phyloP scores from a whole-genome alignment of 2,888 invertebrate species.

The Diarsia dahlii region DNA sequence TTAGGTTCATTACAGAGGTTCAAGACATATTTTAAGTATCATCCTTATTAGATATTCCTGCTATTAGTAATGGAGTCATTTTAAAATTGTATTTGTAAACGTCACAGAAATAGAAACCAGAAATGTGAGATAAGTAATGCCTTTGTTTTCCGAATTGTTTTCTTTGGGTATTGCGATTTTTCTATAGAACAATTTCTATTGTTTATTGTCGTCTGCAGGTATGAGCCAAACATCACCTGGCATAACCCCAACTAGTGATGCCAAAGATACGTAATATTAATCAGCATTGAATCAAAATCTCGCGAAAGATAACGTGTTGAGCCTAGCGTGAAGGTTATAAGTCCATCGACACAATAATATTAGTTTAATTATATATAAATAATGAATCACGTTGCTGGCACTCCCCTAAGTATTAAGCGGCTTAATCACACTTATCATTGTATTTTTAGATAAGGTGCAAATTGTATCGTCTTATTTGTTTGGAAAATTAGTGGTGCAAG shows the following conservation, averaged over 20 bases:
- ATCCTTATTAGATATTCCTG: slow-evolving; percentile 1
- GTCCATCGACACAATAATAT: slow-evolving; percentile 48
- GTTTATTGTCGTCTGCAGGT: neutral
- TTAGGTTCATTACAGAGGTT: slow-evolving; percentile 11
- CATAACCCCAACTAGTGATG: slow-evolving; percentile 41
- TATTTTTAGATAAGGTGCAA: slow-evolving; percentile 33
- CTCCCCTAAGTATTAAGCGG: slow-evolving; percentile 36
- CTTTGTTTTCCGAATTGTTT: neutral
- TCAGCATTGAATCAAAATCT: slow-evolving; percentile 34
- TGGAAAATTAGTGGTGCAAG: slow-evolving; percentile 2
- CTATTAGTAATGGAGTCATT: neutral
- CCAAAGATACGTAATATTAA: slow-evolving; percentile 29
- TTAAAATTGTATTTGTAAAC: neutral
- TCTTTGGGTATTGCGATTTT: neutral
- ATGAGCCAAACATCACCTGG: slow-evolving; percentile 45
- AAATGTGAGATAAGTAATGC: neutral
- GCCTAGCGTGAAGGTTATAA: slow-evolving; percentile 33
- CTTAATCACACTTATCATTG: slow-evolving; percentile 44
- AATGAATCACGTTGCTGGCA: slow-evolving; percentile 45
- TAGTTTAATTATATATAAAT: slow-evolving; percentile 45
- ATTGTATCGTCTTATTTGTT: slow-evolving; percentile 4
- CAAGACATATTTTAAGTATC: slow-evolving; percentile 12
- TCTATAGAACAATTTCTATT: neutral
- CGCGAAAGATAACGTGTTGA: slow-evolving; percentile 33
- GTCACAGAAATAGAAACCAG: neutral